These are phyloP conservation scores for Pachyseris speciosa DNA, from an alignment of 64 coral and sea anemone species.

Conservation along the genomic window DNA sequence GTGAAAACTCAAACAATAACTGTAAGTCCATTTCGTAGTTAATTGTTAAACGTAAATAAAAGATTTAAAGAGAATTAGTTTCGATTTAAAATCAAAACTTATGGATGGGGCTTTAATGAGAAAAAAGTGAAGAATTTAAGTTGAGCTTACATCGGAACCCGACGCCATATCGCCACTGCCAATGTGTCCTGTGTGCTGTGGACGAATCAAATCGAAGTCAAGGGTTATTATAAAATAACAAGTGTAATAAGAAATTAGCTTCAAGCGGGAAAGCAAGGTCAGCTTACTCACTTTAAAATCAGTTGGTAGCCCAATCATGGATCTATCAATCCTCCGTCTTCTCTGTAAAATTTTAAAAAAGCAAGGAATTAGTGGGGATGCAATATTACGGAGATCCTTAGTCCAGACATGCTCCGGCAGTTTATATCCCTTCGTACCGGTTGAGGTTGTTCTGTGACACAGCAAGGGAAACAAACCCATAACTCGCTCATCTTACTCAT, in stretches of 20 bases:
- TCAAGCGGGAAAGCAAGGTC: background rate
- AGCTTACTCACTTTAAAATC: slow-evolving; percentile 33
- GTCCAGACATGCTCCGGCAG: background rate
- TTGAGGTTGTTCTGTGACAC: slow-evolving; percentile 23
- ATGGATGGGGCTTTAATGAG: background rate
- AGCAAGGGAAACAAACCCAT: slow-evolving; percentile 50
- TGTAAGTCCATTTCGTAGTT: slow-evolving; percentile 1
- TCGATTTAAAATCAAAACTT: background rate
- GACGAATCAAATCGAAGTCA: background rate
- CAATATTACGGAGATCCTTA: background rate
- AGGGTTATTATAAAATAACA: background rate
- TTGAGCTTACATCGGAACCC: slow-evolving; percentile 23
- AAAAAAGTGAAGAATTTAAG: background rate
- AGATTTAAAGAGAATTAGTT: background rate
- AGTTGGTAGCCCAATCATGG: slow-evolving; percentile 22
- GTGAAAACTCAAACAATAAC: background rate
- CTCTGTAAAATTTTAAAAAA: slow-evolving; percentile 4
- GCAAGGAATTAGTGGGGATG: background rate
- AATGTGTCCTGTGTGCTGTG: slow-evolving; percentile 36
- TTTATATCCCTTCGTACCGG: slow-evolving; percentile 19
- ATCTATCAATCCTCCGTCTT: slow-evolving; percentile 3
- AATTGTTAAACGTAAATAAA: slow-evolving; percentile 24
- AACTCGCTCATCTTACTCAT: slow-evolving; percentile 40
- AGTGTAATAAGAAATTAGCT: background rate
- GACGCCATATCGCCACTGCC: slow-evolving; percentile 46